Evolutionary conservation across 2,888 invertebrate species (phyloP), one percentile per base, ranked within the genome.

Genomic region (Calliphora vomitoria): DNA sequence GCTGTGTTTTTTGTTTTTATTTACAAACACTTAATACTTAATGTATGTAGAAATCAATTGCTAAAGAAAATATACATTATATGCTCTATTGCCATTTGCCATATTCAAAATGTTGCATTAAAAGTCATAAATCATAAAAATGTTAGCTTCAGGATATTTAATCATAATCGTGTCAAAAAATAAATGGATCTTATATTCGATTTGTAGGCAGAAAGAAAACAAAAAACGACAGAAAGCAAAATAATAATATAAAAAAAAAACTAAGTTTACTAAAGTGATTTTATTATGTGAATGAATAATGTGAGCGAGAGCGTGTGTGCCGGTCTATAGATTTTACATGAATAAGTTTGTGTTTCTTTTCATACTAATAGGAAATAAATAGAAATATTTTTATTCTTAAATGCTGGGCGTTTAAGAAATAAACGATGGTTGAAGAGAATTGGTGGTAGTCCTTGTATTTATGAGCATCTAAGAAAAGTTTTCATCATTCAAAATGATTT

Each of bases 111-210:
- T 85, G 88, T 88, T 89, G 82, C 88, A 85, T 50, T 82, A 84
- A 86, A 87, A 88, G 84, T 89, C 89, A 89, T 90, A 90, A 90
- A 89, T 90, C 90, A 89, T 87, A 80, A 88, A 89, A 83, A 86
- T 86, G 78, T 85, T 87, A 62, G 89, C 89, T 90, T 86, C 89
- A 89, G 89, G 89, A 90, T 90, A 88, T 90, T 90, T 89, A 89
- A 89, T 89, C 90, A 89, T 89, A 90, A 88, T 90, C 83, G 87
- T 82, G 88, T 87, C 86, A 85, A 89, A 89, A 81, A 88, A 82
- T 85, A 83, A 88, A 87, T 83, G 76, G 60, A 88, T 85, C 81
- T 87, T 85, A 74, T 75, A 83, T 74, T 82, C 85, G 79, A 87
- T 87, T 87, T 81, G 71, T 83, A 81, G 74, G 80, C 80, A 87